A percentile compares a stretch with the other conserved stretches of the same genome.
Conservation (phyloP, 2,888 invertebrate species). For the Lepidonotus clava region DNA sequence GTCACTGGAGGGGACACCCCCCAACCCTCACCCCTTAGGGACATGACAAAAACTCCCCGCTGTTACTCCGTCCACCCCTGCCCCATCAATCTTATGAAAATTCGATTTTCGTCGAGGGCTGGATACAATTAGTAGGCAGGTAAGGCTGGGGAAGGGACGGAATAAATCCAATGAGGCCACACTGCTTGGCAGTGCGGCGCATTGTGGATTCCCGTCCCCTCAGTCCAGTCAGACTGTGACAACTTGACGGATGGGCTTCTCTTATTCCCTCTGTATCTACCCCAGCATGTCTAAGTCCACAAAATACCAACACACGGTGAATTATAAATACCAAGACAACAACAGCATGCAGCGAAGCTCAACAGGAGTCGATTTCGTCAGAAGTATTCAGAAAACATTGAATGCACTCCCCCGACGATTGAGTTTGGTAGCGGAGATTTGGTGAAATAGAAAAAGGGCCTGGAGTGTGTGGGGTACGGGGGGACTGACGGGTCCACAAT, state of each 20-base stretch:
- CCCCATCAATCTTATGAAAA: conserved; percentile 45
- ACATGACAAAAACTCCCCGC: conserved; percentile 8
- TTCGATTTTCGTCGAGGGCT: conserved; percentile 21
- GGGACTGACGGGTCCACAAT: background rate
- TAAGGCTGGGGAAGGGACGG: background rate
- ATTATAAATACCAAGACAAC: conserved; percentile 27
- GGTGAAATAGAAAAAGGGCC: too few relatives aligned
- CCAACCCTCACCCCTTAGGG: background rate
- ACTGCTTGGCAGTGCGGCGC: background rate
- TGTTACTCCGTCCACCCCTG: background rate
- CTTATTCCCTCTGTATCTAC: conserved; percentile 22
- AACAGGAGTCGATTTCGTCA: too few relatives aligned
- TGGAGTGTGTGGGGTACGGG: too few relatives aligned
- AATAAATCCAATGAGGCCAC: conserved; percentile 42
- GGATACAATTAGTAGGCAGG: conserved; percentile 50
- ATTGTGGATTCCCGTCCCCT: background rate
- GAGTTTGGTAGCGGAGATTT: too few relatives aligned
- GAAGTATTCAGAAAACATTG: too few relatives aligned
- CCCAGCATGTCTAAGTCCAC: conserved; percentile 47
- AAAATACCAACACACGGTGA: background rate
- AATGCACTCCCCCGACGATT: too few relatives aligned
- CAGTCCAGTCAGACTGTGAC: conserved; percentile 18
- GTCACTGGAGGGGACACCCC: background rate
- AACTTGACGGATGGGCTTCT: conserved; percentile 24
- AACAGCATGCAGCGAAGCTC: too few relatives aligned